Conservation (phyloP, 2,888 invertebrate species). For the Sclerodermus sp. region DNA sequence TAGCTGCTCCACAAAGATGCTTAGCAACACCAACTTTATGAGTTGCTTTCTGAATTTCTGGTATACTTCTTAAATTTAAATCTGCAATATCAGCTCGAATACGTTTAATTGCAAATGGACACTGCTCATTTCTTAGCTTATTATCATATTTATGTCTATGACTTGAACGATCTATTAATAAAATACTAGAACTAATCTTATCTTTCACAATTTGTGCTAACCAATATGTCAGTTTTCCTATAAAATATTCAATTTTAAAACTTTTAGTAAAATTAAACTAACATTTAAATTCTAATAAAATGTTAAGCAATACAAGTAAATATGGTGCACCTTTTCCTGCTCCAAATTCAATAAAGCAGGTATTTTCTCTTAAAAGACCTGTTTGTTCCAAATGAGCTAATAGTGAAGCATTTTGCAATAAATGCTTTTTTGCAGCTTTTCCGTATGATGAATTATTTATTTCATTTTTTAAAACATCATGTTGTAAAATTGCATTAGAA, state of each 20-base stretch:
- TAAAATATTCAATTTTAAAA: slow-evolving; percentile 9
- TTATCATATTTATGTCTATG: slow-evolving; percentile 81
- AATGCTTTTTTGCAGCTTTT: slow-evolving; percentile 70
- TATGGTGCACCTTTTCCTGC: slow-evolving; percentile 78
- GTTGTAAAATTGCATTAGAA: slow-evolving; percentile 52
- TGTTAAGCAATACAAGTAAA: slow-evolving; percentile 1
- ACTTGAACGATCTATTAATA: slow-evolving; percentile 79
- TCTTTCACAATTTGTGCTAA: slow-evolving; percentile 66
- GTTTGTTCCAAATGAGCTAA: slow-evolving; percentile 69
- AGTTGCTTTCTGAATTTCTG: slow-evolving; percentile 56
- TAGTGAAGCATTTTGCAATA: slow-evolving; percentile 77
- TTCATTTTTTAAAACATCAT: slow-evolving; percentile 60
- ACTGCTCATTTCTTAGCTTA: slow-evolving; percentile 60
- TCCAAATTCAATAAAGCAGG: slow-evolving; percentile 84
- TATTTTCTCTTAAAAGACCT: slow-evolving; percentile 63
- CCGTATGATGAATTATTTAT: slow-evolving; percentile 63
- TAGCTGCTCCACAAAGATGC: slow-evolving; percentile 87
- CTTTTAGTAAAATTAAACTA: background rate
- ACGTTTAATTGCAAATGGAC: slow-evolving; percentile 61
- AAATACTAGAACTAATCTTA: slow-evolving; percentile 61
- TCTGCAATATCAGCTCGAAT: slow-evolving; percentile 83
- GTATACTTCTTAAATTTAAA: slow-evolving; percentile 66
- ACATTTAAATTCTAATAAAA: slow-evolving; percentile 4
- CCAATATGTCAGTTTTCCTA: slow-evolving; percentile 80
- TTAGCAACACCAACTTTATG: slow-evolving; percentile 75